These are phyloP conservation scores for Drosophila sordidapex DNA, from an alignment of 2,888 invertebrate species.

Conservation along the genomic window DNA sequence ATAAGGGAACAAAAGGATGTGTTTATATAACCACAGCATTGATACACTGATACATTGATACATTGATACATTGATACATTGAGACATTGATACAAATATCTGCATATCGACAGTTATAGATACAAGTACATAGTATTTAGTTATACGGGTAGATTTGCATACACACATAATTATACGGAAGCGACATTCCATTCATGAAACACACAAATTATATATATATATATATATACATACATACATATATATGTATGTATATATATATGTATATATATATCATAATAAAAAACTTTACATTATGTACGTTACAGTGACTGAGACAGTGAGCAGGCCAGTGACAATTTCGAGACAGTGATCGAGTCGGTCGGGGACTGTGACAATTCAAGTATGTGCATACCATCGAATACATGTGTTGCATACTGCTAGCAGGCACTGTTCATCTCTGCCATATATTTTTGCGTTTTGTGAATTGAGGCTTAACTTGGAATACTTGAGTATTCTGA, in stretches of 20 bases:
- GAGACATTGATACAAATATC: conserved; percentile 8
- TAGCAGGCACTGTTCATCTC: conserved; percentile 32
- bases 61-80: conserved; percentile 8
- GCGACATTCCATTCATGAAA: conserved; percentile 19
- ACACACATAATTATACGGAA: conserved; percentile 30
- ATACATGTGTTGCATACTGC: conserved; percentile 19
- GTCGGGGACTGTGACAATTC: conserved; percentile 27
- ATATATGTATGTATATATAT: background rate
- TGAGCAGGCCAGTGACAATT: conserved; percentile 16
- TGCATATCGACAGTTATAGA: conserved; percentile 11
- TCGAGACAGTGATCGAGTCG: conserved; percentile 18
- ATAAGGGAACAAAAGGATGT: background rate
- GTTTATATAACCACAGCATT: conserved; percentile 1
- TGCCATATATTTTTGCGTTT: conserved; percentile 1
- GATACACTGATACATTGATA: conserved; percentile 1
- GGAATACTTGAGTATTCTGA: background rate
- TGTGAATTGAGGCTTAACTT: background rate
- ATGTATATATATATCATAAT: background rate
- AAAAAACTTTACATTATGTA: conserved; percentile 13
- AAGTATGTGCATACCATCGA: conserved; percentile 27
- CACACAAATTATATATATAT: background rate
- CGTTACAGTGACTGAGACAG: conserved; percentile 26
- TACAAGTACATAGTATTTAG: conserved; percentile 3
- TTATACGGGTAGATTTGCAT: conserved; percentile 21
- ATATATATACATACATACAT: accelerated